These are phyloP conservation scores for Parnassius smintheus DNA, from an alignment of 2,888 invertebrate genomes.

Conservation along the genomic window DNA sequence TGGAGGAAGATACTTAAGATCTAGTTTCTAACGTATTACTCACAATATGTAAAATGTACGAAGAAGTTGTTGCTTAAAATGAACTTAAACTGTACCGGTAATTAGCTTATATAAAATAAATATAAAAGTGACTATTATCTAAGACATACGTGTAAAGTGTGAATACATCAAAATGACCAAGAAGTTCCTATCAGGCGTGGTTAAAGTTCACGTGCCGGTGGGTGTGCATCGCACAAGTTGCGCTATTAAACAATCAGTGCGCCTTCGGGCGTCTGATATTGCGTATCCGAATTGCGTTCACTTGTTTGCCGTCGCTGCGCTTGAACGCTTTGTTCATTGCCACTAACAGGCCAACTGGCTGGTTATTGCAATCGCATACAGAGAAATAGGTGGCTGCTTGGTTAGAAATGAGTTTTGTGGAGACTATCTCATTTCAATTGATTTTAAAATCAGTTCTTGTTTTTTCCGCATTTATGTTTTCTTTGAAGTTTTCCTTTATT, in stretches of 20 bases:
- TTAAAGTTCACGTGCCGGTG: conserved; percentile 29
- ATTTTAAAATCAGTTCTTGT: not conserved
- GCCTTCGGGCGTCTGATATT: conserved; percentile 22
- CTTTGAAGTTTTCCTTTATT: not conserved
- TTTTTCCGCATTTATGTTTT: not conserved
- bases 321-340: conserved; percentile 8
- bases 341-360: not conserved
- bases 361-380: not conserved
- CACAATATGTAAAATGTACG: too few relatives aligned
- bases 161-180: not conserved
- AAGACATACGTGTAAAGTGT: not conserved
- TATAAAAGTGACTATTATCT: too few relatives aligned
- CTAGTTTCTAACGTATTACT: too few relatives aligned
- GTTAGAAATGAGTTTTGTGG: not conserved
- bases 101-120: too few relatives aligned
- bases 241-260: conserved; percentile 30
- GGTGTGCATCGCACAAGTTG: conserved; percentile 31
- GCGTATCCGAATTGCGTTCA: conserved; percentile 18
- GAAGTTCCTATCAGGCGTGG: conserved; percentile 11
- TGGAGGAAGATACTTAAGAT: too few relatives aligned
- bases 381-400: not conserved
- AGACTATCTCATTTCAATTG: not conserved
- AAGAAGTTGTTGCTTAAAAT: too few relatives aligned
- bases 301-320: conserved; percentile 13
- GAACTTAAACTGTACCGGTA: too few relatives aligned